A percentile compares a stretch with the other conserved stretches of the same genome.
phyloP scores from a whole-genome alignment of 2,888 invertebrate species.

The Nomada ferruginata region DNA sequence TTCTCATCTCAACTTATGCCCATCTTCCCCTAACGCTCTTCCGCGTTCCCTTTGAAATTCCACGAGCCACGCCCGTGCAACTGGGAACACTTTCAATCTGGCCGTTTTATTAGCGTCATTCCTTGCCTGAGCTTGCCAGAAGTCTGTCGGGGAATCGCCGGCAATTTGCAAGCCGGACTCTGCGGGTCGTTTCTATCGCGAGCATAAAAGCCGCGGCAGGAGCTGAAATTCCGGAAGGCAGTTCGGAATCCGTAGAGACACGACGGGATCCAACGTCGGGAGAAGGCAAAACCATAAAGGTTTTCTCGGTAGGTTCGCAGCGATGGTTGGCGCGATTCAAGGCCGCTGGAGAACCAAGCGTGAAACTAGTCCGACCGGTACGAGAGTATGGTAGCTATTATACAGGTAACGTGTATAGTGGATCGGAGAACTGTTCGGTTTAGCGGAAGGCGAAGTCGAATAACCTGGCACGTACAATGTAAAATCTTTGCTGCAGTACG shows the following conservation, averaged over 20 bases:
- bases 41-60: not conserved
- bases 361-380: conserved; percentile 79
- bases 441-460: conserved; percentile 66
- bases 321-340: conserved; percentile 69
- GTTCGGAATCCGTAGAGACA: conserved; percentile 31
- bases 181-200: conserved; percentile 17
- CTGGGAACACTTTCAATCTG: conserved; percentile 10
- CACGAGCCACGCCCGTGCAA: not conserved
- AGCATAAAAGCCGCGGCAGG: conserved; percentile 34
- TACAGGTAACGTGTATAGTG: conserved; percentile 60
- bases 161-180: conserved; percentile 37
- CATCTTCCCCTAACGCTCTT: not conserved
- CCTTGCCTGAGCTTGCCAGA: not conserved
- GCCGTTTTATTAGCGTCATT: conserved; percentile 28
- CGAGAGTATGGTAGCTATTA: conserved; percentile 70
- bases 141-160: conserved; percentile 16
- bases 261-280: conserved; percentile 33
- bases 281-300: conserved; percentile 63
- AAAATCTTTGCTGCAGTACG: conserved; percentile 43
- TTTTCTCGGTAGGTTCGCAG: conserved; percentile 61
- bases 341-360: conserved; percentile 76
- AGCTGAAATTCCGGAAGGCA: conserved; percentile 68
- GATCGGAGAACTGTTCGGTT: conserved; percentile 67
- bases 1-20: not conserved
- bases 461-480: conserved; percentile 55